These are phyloP conservation scores for Morpho helenor DNA, from an alignment of 2,888 invertebrate species.

Conservation along the genomic window DNA sequence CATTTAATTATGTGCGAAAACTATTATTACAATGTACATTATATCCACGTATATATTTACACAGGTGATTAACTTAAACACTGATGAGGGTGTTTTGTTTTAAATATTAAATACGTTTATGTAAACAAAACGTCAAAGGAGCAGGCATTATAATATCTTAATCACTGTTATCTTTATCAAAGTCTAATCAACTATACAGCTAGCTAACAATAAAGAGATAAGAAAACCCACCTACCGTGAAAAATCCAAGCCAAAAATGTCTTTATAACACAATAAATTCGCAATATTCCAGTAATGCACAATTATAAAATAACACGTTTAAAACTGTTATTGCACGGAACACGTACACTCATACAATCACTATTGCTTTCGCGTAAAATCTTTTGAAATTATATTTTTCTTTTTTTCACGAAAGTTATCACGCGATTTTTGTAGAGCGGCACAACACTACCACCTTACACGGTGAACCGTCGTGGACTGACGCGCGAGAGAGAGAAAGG, in stretches of 20 bases:
- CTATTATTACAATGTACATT: too few species aligned
- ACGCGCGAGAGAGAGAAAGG: slow-evolving; percentile 57
- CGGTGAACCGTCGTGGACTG: slow-evolving; percentile 49
- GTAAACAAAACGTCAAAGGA: neutral
- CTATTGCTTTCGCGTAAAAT: slow-evolving; percentile 50
- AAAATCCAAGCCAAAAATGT: slow-evolving; percentile 46
- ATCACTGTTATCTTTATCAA: slow-evolving; percentile 30
- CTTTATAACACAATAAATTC: slow-evolving; percentile 37
- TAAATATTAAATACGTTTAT: neutral
- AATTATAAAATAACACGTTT: slow-evolving; percentile 34
- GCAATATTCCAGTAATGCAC: slow-evolving; percentile 62
- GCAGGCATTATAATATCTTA: slow-evolving; percentile 8
- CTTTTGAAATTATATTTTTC: slow-evolving; percentile 36
- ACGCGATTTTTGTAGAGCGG: slow-evolving; percentile 36
- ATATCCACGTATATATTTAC: neutral
- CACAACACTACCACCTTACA: slow-evolving; percentile 35
- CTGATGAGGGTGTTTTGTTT: slow-evolving; percentile 15
- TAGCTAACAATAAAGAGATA: slow-evolving; percentile 40
- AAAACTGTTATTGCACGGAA: slow-evolving; percentile 38
- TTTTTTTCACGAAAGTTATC: slow-evolving; percentile 64
- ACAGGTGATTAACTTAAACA: slow-evolving; percentile 8
- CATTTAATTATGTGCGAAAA: too few species aligned
- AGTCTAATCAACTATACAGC: slow-evolving; percentile 37
- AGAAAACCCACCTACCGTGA: slow-evolving; percentile 53
- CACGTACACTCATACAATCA: slow-evolving; percentile 43